Percentiles rank a stretch among this genome's conserved stretches.
Evolutionary conservation across 2,888 invertebrate species (phyloP).

Genomic region (Drosophila buzzatii): DNA sequence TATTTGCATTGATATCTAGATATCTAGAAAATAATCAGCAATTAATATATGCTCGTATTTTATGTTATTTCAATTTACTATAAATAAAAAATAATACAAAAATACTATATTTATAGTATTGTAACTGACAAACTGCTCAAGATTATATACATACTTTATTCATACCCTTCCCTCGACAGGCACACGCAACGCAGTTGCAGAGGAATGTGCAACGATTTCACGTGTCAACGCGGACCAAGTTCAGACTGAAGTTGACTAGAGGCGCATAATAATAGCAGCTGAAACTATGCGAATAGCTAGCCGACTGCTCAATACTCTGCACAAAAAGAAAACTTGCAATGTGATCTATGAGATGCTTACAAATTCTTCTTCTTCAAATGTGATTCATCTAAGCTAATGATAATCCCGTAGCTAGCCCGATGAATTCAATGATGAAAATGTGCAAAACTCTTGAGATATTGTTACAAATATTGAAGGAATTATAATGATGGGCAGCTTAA

Average conservation of each 20-base stretch:
- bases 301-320: background rate
- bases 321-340: too few relatives aligned
- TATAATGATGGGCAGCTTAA: background rate
- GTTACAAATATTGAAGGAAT: background rate
- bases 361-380: too few relatives aligned
- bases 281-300: too few relatives aligned
- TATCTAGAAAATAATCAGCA: too few relatives aligned
- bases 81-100: too few relatives aligned
- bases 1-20: too few relatives aligned
- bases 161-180: background rate
- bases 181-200: slow-evolving; percentile 9
- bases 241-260: slow-evolving; percentile 17
- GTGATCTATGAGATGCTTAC: too few relatives aligned
- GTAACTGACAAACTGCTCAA: background rate
- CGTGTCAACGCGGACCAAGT: slow-evolving; percentile 42
- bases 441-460: background rate
- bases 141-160: background rate
- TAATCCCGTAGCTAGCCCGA: too few relatives aligned
- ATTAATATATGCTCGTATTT: too few relatives aligned
- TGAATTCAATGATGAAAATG: too few relatives aligned
- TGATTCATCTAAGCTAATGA: background rate
- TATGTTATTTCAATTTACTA: too few relatives aligned
- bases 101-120: too few relatives aligned
- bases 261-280: slow-evolving; percentile 23
- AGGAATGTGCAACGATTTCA: slow-evolving; percentile 49